Evolutionary conservation across 2,797 vertebrate species (phyloP).

Genomic region (Propithecus perrieri): DNA sequence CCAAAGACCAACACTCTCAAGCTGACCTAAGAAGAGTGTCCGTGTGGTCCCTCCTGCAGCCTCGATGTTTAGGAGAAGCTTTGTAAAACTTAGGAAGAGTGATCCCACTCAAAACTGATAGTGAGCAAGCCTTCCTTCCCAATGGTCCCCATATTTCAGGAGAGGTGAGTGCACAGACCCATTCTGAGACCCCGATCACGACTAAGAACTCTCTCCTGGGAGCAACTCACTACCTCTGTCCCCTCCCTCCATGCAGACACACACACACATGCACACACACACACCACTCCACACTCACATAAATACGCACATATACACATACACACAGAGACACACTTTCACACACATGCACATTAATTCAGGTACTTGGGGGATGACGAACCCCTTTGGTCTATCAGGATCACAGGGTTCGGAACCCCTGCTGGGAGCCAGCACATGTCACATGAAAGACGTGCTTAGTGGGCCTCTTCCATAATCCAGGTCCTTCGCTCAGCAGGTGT

Average conservation of each 20-base stretch:
- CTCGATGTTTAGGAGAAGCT: not conserved
- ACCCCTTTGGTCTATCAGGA: not conserved
- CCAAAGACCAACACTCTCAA: too few relatives aligned
- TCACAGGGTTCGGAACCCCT: not conserved
- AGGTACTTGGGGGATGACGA: not conserved
- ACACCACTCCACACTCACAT: not conserved
- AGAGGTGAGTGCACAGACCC: not conserved
- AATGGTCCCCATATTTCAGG: too few relatives aligned
- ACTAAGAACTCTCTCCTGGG: too few relatives aligned
- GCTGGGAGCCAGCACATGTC: not conserved
- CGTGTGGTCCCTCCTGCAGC: too few relatives aligned
- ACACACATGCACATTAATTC: not conserved
- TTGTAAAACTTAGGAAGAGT: rapidly evolving
- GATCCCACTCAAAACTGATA: not conserved
- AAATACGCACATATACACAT: not conserved
- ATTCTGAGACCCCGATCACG: not conserved
- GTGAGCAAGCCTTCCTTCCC: not conserved
- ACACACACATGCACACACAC: not conserved
- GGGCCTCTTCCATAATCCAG: not conserved
- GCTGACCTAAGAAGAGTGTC: not conserved
- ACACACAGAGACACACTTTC: not conserved
- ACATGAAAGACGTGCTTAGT: rapidly evolving
- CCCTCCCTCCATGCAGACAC: too few relatives aligned
- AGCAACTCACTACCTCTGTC: too few relatives aligned
- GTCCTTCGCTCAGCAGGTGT: too few relatives aligned